Percentiles rank a stretch among this genome's conserved stretches.
Conservation (phyloP, 2,888 invertebrate genomes). For the Trichopoda pennipes region DNA sequence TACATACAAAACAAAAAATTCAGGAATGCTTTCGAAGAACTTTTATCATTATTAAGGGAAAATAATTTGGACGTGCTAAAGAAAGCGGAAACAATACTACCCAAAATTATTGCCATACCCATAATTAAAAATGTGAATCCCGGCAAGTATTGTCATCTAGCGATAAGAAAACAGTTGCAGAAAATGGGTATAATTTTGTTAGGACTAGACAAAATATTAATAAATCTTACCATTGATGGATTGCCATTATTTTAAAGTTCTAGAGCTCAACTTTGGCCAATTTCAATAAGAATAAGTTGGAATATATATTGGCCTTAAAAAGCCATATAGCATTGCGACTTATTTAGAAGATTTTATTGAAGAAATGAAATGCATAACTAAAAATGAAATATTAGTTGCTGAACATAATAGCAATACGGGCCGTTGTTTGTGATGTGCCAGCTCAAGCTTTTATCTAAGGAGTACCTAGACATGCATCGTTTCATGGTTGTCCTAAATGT, state of each 20-base stretch:
- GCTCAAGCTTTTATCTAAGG: too few species aligned
- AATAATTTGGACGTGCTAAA: slow-evolving; percentile 28
- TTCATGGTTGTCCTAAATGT: too few species aligned
- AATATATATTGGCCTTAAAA: too few species aligned
- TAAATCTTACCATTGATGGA: slow-evolving; percentile 4
- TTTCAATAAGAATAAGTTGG: slow-evolving; percentile 3
- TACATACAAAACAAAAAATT: slow-evolving; percentile 12
- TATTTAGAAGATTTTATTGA: too few species aligned
- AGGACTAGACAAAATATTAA: slow-evolving; percentile 10
- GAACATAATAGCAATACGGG: too few species aligned
- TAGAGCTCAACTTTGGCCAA: too few species aligned
- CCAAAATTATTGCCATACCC: neutral
- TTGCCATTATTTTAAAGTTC: too few species aligned
- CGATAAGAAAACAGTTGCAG: slow-evolving; percentile 18
- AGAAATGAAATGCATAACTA: too few species aligned
- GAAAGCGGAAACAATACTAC: neutral
- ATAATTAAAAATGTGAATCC: slow-evolving; percentile 9
- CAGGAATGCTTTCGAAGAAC: slow-evolving; percentile 29
- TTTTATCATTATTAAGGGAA: slow-evolving; percentile 21
- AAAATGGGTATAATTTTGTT: slow-evolving; percentile 1
- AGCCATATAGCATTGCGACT: too few species aligned
- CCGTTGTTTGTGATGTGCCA: too few species aligned
- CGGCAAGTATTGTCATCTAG: slow-evolving; percentile 25
- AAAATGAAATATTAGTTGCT: too few species aligned
- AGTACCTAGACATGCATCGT: too few species aligned